Evolutionary conservation across 1,140 invertebrate genomes (phyloP), one percentile per base, ranked within the genome.

Genomic region (Zophobas atratus): DNA sequence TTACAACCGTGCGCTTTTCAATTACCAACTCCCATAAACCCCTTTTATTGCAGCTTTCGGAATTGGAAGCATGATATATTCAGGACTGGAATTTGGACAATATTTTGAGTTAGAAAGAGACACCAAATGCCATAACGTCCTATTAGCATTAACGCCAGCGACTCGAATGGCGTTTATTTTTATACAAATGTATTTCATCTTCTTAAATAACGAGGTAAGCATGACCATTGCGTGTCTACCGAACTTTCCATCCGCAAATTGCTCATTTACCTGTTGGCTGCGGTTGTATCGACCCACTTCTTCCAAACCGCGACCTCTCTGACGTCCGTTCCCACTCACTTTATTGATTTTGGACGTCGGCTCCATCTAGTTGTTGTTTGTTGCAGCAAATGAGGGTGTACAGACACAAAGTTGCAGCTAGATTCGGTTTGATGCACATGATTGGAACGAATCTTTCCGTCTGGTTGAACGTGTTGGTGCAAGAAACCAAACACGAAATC

Each of bases 161-260:
- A 94, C 95, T 0, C 88, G 96, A 79, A 97, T 98, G 95, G 93
- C 94, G 70, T 98, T 98, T 89, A 97, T 96, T 82, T 98, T 98
- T 87, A 96, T 97, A 83, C 97, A 98, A 87, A 97, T 98, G 93
- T 98, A 98, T 88, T 98, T 98, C 88, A 97, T 98, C 86, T 98
- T 98, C 88, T 72, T 86, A 46, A 86, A 86, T 84, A 88, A 87
- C 86, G 88, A 87, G 84, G 87, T 88, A 81, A 86, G 83, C 80
- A 57, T 57, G 72, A 55, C 43, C n/a, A 71, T 34, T 39, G 33
- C 46, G 1, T 33, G n/a, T 34, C 20, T 39, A 36, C 46, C 1
- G 36, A 6, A 63, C 6, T 60, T 60, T n/a, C 38, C 38, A 39
- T 39, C 33, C 6, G 34, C 35, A 36, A 60, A 56, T 56, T 56